Base-by-base conservation (phyloP, 1,140 invertebrate genomes). In the Calosoma granatense region DNA sequence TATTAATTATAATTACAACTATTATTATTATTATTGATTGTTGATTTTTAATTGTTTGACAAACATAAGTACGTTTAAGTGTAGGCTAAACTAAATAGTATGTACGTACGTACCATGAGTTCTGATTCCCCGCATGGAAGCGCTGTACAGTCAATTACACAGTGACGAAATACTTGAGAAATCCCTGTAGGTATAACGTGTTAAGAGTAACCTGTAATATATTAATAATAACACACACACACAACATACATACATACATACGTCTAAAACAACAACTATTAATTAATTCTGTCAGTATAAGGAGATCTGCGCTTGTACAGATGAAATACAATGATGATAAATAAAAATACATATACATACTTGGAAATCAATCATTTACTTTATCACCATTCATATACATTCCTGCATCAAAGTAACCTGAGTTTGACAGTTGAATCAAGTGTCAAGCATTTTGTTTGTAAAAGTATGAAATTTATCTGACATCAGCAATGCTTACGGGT, bases 11-110 rank as follows among this genome's bases (percentile, higher is more conserved):
- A n/a, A n/a, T n/a, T n/a, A n/a, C n/a, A 52, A 56, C 57, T 54
- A 60, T 56, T 60, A 58, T 55, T 61, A 55, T 59, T n/a, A n/a
- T n/a, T n/a, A n/a, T n/a, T n/a, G n/a, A n/a, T n/a, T 59, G 60
- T 61, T 58, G 56, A 58, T 58, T 61, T 58, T 47, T 47, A 47
- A 47, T 47, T 47, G 41, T 47, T 47, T 47, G 17, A 9, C 9
- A 58, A 61, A 53, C 47, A 59, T 58, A 59, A 53, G 59, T 61
- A 59, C 53, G 54, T 51, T 51, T 36, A 30, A 39, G 53, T n/a
- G n/a, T n/a, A n/a, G n/a, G n/a, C n/a, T n/a, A n/a, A n/a, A n/a
- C n/a, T n/a, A n/a, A n/a, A n/a, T n/a, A n/a, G n/a, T n/a, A n/a
- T n/a, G n/a, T n/a, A n/a, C n/a, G n/a, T n/a, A n/a, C n/a, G n/a